Evolutionary conservation across 2,113 vertebrate species (phyloP), one percentile per base, ranked within the genome.

Genomic region (Nipponia nippon): DNA sequence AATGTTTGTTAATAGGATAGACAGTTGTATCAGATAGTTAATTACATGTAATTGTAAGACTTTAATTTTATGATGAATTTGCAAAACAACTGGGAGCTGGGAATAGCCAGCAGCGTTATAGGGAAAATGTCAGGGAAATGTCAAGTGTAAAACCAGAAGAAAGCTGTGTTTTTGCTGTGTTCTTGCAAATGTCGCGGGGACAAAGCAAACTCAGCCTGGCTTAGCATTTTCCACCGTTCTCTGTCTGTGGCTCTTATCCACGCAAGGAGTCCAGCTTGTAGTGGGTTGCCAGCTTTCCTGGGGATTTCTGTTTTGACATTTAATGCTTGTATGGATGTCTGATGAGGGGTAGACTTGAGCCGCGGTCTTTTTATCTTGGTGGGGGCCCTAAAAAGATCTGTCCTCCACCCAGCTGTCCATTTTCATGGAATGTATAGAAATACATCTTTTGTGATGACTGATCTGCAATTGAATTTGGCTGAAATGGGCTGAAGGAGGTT

Each of bases 51-150:
- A 62, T 63, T 63, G 56, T 40, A 94, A 94, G 71, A 22, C 67
- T 93, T 91, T 14, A 83, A 78, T 97, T 95, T 96, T 91, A 55
- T 81, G 81, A 91, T 94, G 81, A 92, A 82, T 88, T 89, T 78
- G 47, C 76, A 77, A 80, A 97, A 93, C 86, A 92, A 15, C 59
- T 61, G 73, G 56, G 72, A 95, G 58, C 75, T 76, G 82, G 73
- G 77, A 91, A 59, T 89, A 95, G 93, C 87, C 83, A 86, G 16
- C 38, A 90, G 65, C 4, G 11, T 72, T 93, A 83, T 3, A 97
- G 97, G 95, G 97, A 97, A 93, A 98, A 98, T 98, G 98, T 98
- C 98, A 98, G 96, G 97, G 90, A 99, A 98, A 98, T 98, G 98
- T 98, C 98, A 98, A 98, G 95, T 98, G 94, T 97, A 98, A 95